These are phyloP conservation scores for Magallana gigas DNA, from an alignment of 1,140 invertebrate genomes.

Conservation along the genomic window DNA sequence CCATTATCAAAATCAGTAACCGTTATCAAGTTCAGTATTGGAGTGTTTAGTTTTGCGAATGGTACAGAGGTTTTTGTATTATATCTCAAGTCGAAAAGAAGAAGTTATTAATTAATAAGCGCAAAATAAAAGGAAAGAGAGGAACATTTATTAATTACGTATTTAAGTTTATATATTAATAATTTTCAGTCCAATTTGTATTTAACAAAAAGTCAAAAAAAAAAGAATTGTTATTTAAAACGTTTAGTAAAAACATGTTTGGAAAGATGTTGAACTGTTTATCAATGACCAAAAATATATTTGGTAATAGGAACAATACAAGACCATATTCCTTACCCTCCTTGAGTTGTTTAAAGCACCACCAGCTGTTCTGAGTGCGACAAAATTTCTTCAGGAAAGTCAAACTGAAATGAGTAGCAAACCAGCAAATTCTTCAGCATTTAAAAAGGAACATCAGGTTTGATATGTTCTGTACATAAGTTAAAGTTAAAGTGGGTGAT, in stretches of 20 bases:
- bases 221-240: no score
- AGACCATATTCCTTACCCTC: background rate
- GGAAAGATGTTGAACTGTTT: no score
- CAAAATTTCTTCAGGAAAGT: background rate
- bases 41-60: background rate
- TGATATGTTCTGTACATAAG: background rate
- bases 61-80: no score
- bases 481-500: no score
- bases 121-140: no score
- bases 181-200: no score
- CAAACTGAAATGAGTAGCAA: background rate
- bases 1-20: background rate
- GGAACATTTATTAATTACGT: no score
- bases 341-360: background rate
- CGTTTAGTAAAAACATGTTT: no score
- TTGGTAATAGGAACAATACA: background rate
- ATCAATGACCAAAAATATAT: background rate
- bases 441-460: background rate
- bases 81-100: no score
- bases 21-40: background rate
- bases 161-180: no score
- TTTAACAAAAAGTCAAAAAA: no score
- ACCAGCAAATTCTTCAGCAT: background rate
- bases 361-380: background rate
- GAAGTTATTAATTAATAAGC: no score